Evolutionary conservation across 2,797 vertebrate genomes (phyloP).

Genomic region (Delichon dasypus): DNA sequence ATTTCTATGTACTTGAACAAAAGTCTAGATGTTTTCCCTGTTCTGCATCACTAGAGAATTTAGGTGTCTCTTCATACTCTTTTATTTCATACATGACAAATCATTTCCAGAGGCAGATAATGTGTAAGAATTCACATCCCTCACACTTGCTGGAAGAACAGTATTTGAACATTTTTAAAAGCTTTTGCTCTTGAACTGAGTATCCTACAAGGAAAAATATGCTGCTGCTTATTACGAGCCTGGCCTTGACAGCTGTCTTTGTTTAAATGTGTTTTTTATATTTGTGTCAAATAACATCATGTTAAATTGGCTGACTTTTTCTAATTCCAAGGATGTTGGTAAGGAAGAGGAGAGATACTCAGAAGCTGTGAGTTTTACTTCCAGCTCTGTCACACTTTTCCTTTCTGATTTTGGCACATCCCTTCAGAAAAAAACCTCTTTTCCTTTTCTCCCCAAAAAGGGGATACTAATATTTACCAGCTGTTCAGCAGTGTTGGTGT

Average conservation of each 20-base stretch:
- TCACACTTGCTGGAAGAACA: not conserved
- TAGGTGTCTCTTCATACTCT: not conserved
- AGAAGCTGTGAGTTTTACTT: conserved; percentile 52
- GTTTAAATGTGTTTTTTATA: not conserved
- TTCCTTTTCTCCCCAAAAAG: conserved; percentile 5
- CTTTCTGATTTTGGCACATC: not conserved
- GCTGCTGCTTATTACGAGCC: not conserved
- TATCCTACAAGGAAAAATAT: not conserved
- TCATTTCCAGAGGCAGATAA: not conserved
- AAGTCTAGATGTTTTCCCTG: not conserved
- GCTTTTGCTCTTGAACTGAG: not conserved
- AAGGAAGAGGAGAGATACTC: conserved; percentile 58
- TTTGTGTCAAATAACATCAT: not conserved
- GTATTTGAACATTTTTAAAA: not conserved
- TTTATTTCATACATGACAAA: not conserved
- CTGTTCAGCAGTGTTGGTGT: conserved; percentile 12
- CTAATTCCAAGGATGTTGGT: conserved; percentile 52
- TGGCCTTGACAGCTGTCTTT: not conserved
- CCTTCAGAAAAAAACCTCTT: not conserved
- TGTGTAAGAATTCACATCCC: not conserved
- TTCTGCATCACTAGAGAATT: not conserved
- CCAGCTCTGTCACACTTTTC: conserved; percentile 31
- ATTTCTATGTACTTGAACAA: not conserved
- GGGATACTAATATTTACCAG: conserved; percentile 46
- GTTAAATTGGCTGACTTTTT: conserved; percentile 29